A percentile compares a stretch with the other conserved stretches of the same genome.
phyloP scores from a whole-genome alignment of 2,888 invertebrate genomes.

The Neelides folsomi region DNA sequence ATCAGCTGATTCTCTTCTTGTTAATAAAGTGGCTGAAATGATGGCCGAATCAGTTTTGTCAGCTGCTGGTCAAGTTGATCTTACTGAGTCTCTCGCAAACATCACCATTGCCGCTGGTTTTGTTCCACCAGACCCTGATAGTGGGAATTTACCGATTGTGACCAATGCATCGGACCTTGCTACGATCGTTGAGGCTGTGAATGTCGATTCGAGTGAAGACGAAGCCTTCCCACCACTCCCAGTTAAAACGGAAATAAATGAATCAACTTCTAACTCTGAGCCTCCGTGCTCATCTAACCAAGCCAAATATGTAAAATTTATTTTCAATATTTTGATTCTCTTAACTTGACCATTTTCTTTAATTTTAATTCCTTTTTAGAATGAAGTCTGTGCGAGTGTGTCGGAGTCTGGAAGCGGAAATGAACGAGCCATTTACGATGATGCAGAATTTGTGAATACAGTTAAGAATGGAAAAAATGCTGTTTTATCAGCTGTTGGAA shows the following conservation, averaged over 20 bases:
- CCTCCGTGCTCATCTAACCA: neutral
- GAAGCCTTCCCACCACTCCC: conserved; percentile 17
- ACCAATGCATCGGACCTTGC: conserved; percentile 55
- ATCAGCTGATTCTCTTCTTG: conserved; percentile 81
- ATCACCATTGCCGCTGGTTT: conserved; percentile 15
- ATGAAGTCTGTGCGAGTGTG: neutral
- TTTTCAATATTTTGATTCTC: neutral
- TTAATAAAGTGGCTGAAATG: conserved; percentile 43
- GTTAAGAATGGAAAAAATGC: conserved; percentile 33
- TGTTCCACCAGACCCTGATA: conserved; percentile 21
- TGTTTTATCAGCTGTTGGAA: conserved; percentile 29
- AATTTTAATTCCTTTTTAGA: neutral
- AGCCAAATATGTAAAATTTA: neutral
- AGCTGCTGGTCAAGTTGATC: conserved; percentile 29
- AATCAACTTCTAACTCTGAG: neutral
- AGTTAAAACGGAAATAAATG: neutral
- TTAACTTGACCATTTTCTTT: neutral
- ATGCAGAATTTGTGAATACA: conserved; percentile 30
- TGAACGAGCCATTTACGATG: conserved; percentile 20
- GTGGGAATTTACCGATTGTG: conserved; percentile 33
- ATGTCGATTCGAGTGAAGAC: conserved; percentile 29
- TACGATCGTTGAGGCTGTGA: conserved; percentile 61
- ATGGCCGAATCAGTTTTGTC: conserved; percentile 32
- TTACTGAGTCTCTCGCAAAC: conserved; percentile 18
- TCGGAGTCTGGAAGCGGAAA: neutral